phyloP scores from a whole-genome alignment of 2,113 vertebrate species.

The Rhinoptilus africanus region DNA sequence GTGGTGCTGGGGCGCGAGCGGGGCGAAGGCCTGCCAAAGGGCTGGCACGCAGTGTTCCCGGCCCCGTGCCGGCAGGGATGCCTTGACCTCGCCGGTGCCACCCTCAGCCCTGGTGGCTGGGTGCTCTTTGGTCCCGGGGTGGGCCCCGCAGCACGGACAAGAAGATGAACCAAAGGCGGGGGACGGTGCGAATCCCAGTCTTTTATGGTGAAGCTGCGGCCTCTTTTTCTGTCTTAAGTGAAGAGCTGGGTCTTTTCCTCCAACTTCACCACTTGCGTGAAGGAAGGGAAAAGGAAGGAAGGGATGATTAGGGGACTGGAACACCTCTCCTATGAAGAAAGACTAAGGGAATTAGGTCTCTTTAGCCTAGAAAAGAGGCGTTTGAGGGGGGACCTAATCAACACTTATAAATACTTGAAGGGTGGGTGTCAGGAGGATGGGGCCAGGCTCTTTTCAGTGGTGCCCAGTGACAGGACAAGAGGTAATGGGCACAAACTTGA shows the following conservation, averaged over 20 bases:
- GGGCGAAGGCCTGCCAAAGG: neutral
- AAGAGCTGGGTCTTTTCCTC: neutral
- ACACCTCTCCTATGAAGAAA: too few relatives aligned
- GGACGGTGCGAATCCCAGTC: neutral
- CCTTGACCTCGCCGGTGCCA: fast-evolving
- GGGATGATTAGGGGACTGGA: too few relatives aligned
- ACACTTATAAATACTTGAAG: too few relatives aligned
- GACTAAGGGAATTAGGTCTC: too few relatives aligned
- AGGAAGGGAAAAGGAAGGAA: neutral
- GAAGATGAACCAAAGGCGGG: neutral
- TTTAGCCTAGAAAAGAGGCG: too few relatives aligned
- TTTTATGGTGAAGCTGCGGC: neutral
- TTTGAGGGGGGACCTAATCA: too few relatives aligned
- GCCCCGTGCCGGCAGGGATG: neutral
- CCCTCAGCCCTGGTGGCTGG: fast-evolving
- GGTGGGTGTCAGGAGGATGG: too few relatives aligned
- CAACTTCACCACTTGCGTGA: neutral
- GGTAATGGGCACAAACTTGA: too few relatives aligned
- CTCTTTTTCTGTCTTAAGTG: neutral
- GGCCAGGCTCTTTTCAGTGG: too few relatives aligned
- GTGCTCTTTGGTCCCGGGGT: too few relatives aligned
- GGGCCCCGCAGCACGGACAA: fast-evolving
- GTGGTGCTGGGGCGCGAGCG: fast-evolving
- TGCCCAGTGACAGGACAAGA: too few relatives aligned
- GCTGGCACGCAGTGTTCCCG: neutral